phyloP scores from a whole-genome alignment of 2,888 invertebrate genomes.

The Mesorhabditis sp. region DNA sequence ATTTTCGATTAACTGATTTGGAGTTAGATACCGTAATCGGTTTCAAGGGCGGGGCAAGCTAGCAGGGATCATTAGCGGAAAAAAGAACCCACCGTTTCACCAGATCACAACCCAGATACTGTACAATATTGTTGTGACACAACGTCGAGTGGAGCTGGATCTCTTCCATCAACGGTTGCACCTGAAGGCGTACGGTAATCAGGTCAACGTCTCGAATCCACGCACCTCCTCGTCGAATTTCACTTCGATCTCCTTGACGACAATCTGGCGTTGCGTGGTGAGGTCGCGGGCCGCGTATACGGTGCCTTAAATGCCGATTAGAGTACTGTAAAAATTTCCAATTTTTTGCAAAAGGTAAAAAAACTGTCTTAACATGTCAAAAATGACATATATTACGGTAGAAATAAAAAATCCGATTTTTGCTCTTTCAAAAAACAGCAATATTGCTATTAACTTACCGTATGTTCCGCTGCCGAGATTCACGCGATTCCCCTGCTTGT shows the following conservation, averaged over 20 bases:
- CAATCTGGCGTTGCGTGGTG: slow-evolving; percentile 69
- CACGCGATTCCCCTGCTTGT: slow-evolving; percentile 69
- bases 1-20: too few relatives aligned
- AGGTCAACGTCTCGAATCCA: background rate
- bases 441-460: background rate
- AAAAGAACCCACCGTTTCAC: slow-evolving; percentile 12
- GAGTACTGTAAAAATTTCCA: too few relatives aligned
- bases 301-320: slow-evolving; percentile 15
- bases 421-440: background rate
- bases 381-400: too few relatives aligned
- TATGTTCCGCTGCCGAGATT: slow-evolving; percentile 69
- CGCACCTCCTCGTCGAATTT: slow-evolving; percentile 75
- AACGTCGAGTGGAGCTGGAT: slow-evolving; percentile 92
- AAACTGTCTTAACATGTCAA: too few relatives aligned
- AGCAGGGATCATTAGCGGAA: too few relatives aligned
- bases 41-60: too few relatives aligned
- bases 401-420: background rate
- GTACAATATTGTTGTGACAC: slow-evolving; percentile 84
- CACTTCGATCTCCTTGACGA: slow-evolving; percentile 96
- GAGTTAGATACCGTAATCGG: too few relatives aligned
- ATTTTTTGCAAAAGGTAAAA: too few relatives aligned
- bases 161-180: slow-evolving; percentile 96
- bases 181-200: slow-evolving; percentile 11
- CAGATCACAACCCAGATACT: slow-evolving; percentile 79
- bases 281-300: slow-evolving; percentile 72